phyloP scores from a whole-genome alignment of 2,888 invertebrate genomes.

The Trimorus sp. region DNA sequence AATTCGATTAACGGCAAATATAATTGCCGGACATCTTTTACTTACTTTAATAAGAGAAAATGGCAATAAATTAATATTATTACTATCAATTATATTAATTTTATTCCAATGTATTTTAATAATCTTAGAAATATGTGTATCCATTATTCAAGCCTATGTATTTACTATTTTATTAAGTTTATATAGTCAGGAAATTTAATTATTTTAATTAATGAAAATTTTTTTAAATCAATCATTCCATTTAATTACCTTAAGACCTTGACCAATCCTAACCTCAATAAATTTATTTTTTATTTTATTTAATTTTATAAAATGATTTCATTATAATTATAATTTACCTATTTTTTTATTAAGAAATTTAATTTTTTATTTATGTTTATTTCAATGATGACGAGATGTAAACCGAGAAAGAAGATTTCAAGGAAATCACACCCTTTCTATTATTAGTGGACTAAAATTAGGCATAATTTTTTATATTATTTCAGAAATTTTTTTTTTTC shows the following conservation, averaged over 20 bases:
- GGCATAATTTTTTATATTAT: slow-evolving; percentile 84
- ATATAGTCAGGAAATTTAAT: slow-evolving; percentile 87
- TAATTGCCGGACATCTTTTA: slow-evolving; percentile 88
- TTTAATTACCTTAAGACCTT: slow-evolving; percentile 86
- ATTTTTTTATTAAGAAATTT: slow-evolving; percentile 79
- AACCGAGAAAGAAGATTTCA: slow-evolving; percentile 86
- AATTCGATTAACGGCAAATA: slow-evolving; percentile 88
- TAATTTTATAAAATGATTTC: slow-evolving; percentile 85
- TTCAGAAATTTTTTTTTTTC: slow-evolving; percentile 79
- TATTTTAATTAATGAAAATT: slow-evolving; percentile 77
- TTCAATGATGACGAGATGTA: slow-evolving; percentile 88
- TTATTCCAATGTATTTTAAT: slow-evolving; percentile 83
- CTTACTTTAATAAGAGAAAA: slow-evolving; percentile 85
- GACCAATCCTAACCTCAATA: slow-evolving; percentile 85
- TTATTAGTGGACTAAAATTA: slow-evolving; percentile 85
- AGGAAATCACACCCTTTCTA: slow-evolving; percentile 85
- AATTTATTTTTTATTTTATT: slow-evolving; percentile 84
- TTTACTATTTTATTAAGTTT: slow-evolving; percentile 86
- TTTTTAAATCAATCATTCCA: slow-evolving; percentile 81
- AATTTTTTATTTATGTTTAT: slow-evolving; percentile 82
- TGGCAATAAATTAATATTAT: slow-evolving; percentile 77
- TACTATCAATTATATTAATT: slow-evolving; percentile 61
- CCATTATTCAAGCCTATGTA: slow-evolving; percentile 86
- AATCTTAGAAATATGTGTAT: slow-evolving; percentile 84
- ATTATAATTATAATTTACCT: slow-evolving; percentile 77